phyloP scores from a whole-genome alignment of 2,888 invertebrate species.

The Orthosia gothica region DNA sequence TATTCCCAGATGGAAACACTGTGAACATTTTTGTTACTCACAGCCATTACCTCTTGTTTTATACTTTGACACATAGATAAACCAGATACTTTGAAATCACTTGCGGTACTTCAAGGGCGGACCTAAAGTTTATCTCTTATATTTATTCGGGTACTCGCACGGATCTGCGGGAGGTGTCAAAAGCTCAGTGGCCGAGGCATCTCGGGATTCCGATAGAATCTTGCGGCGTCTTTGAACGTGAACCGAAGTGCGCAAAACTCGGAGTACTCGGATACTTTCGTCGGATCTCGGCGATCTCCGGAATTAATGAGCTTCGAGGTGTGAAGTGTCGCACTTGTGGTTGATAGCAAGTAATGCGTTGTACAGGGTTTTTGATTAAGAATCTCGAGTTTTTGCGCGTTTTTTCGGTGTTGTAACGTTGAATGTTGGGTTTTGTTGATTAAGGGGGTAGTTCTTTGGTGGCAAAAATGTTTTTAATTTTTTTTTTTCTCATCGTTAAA shows the following conservation, averaged over 20 bases:
- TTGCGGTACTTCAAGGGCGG: constrained; percentile 54
- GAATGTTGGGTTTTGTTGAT: constrained; percentile 4
- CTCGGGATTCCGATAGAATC: constrained; percentile 71
- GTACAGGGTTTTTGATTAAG: constrained; percentile 56
- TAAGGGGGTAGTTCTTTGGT: constrained; percentile 1
- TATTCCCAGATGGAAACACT: background rate
- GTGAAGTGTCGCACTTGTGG: constrained; percentile 67
- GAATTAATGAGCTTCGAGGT: constrained; percentile 76
- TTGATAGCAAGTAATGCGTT: constrained; percentile 38
- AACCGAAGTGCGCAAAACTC: constrained; percentile 64
- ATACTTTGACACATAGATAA: constrained; percentile 17
- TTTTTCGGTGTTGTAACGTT: constrained; percentile 7
- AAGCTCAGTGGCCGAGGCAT: constrained; percentile 65
- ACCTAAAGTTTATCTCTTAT: constrained; percentile 55
- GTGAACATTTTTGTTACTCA: background rate
- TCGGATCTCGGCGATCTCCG: constrained; percentile 75
- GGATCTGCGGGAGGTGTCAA: constrained; percentile 62
- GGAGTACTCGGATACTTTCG: constrained; percentile 70
- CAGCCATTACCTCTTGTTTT: background rate
- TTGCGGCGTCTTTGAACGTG: constrained; percentile 72
- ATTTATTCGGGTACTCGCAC: constrained; percentile 53
- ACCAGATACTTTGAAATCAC: background rate
- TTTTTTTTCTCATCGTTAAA: background rate
- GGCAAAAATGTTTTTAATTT: background rate
- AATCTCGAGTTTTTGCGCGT: constrained; percentile 16